Evolutionary conservation across 1,140 invertebrate genomes (phyloP).

Genomic region (Babylonia areolata): DNA sequence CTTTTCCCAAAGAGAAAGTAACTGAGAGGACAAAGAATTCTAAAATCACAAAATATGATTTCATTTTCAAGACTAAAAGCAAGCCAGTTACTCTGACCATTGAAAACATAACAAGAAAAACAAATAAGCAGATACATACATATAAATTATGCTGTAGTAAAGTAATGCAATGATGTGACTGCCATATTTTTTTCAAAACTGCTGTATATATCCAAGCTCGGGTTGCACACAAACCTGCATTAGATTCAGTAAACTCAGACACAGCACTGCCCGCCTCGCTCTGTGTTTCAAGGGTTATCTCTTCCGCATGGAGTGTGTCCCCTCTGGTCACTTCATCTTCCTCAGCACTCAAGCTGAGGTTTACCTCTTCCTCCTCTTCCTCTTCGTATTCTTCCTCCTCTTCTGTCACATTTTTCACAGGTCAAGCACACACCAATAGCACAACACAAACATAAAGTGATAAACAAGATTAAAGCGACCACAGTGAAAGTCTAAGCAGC

Average conservation of each 20-base stretch:
- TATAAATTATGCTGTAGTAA: too few species aligned
- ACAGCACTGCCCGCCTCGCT: conserved; percentile 66
- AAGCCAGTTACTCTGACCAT: too few species aligned
- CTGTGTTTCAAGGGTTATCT: conserved; percentile 68
- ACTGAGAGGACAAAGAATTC: too few species aligned
- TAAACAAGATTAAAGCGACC: too few species aligned
- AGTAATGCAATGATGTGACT: too few species aligned
- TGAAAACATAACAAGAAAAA: not conserved
- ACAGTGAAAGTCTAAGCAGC: too few species aligned
- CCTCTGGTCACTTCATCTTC: conserved; percentile 51
- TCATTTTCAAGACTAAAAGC: too few species aligned
- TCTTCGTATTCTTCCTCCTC: conserved; percentile 32
- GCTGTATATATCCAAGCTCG: too few species aligned
- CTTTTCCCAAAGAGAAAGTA: too few species aligned
- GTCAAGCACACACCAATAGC: not conserved
- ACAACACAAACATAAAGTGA: too few species aligned
- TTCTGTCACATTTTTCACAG: conserved; percentile 26
- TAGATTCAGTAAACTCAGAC: conserved; percentile 40
- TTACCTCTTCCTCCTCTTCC: conserved; percentile 41
- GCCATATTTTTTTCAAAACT: too few species aligned
- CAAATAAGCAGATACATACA: not conserved
- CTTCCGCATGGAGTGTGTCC: conserved; percentile 44
- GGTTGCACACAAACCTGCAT: conserved; percentile 32
- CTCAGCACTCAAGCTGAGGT: conserved; percentile 50
- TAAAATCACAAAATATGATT: too few species aligned